Conservation (phyloP, 1,140 invertebrate species). For the Pachypsylla venusta region DNA sequence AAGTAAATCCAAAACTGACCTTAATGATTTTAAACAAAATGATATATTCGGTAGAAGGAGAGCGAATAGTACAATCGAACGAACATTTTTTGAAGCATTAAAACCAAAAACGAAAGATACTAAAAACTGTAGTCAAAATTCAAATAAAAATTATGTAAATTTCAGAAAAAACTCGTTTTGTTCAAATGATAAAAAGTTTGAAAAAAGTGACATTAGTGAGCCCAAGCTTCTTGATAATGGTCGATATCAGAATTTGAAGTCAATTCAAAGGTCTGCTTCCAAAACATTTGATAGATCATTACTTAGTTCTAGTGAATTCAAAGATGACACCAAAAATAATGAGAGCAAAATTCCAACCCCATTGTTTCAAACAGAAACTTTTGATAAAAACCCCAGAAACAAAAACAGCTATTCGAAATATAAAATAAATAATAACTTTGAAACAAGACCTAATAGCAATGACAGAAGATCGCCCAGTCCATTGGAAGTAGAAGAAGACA, state of each 20-base stretch:
- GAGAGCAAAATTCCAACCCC: not conserved
- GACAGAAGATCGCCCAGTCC: slow-evolving; percentile 8
- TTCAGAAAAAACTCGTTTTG: not conserved
- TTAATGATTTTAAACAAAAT: not conserved
- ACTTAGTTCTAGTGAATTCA: too few relatives aligned
- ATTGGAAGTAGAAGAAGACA: slow-evolving; percentile 19
- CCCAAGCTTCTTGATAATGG: not conserved
- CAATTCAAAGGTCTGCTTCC: not conserved
- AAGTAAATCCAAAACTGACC: not conserved
- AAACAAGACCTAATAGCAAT: not conserved
- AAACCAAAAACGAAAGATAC: not conserved
- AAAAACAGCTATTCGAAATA: not conserved
- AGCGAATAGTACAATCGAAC: not conserved
- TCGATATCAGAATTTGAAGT: not conserved
- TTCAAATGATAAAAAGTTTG: not conserved
- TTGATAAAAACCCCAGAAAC: not conserved
- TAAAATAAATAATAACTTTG: not conserved
- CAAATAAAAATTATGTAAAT: not conserved
- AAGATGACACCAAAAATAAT: too few relatives aligned
- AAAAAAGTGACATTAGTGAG: not conserved
- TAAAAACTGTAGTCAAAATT: not conserved
- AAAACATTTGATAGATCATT: not conserved
- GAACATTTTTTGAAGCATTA: not conserved
- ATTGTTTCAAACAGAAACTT: not conserved
- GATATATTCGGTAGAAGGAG: not conserved